Conservation (phyloP, 92 coral and sea anemone genomes). For the Porites cylindrica region DNA sequence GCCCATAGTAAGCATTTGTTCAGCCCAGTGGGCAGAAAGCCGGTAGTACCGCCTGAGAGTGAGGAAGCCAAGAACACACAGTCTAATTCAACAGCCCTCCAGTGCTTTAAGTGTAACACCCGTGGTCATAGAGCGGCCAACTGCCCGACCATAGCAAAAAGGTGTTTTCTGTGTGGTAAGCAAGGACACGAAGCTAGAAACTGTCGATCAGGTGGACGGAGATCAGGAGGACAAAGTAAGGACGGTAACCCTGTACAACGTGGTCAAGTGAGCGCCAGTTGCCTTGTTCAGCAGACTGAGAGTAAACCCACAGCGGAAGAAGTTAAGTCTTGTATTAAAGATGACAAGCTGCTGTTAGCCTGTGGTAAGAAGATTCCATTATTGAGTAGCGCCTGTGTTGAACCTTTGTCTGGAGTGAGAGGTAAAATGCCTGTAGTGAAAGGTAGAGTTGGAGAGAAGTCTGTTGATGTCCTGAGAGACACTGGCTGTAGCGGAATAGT, state of each 20-base stretch:
- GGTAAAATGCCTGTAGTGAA: constrained; percentile 54
- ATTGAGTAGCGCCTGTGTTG: no score
- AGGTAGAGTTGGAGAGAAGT: background rate
- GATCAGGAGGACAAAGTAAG: no score
- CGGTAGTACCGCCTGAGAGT: background rate
- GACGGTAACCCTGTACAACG: no score
- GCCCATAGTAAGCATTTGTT: constrained; percentile 59
- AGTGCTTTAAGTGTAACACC: constrained; percentile 8
- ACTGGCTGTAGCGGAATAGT: constrained; percentile 75
- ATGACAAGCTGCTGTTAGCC: constrained; percentile 39
- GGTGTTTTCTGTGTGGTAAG: background rate
- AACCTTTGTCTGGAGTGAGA: constrained; percentile 1
- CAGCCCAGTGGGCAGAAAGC: background rate
- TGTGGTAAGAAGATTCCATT: no score
- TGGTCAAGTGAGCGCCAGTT: no score
- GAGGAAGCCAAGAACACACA: background rate
- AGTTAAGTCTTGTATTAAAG: constrained; percentile 17
- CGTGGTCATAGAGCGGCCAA: constrained; percentile 32
- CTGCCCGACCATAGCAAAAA: background rate
- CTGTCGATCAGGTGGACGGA: no score
- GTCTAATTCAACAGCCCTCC: background rate
- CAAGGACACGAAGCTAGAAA: no score
- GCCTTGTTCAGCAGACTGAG: background rate
- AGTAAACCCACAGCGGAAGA: constrained; percentile 19
- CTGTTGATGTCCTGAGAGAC: constrained; percentile 54